A percentile compares a stretch with the other conserved stretches of the same genome.
Evolutionary conservation across 2,888 invertebrate genomes (phyloP).

Genomic region (Pterobdella sp.): DNA sequence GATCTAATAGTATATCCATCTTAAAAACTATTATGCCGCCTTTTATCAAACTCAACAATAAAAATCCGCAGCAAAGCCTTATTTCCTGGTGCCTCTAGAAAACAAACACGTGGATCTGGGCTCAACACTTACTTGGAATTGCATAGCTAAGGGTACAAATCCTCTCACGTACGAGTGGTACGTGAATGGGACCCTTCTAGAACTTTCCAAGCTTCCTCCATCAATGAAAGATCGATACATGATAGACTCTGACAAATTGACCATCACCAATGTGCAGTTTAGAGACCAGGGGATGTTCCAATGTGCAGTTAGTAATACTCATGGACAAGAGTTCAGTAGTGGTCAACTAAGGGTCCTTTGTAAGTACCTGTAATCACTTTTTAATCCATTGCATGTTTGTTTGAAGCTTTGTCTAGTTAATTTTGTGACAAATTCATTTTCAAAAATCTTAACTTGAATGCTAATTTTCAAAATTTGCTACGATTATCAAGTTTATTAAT

Average conservation of each 20-base stretch:
- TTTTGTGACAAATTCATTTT: too few species aligned
- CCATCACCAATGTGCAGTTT: conserved; percentile 39
- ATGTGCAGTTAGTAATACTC: conserved; percentile 77
- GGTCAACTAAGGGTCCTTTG: conserved; percentile 80
- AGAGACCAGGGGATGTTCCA: conserved; percentile 89
- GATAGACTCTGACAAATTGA: conserved; percentile 35
- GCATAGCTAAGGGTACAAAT: conserved; percentile 44
- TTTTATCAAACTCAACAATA: neutral
- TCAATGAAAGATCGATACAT: conserved; percentile 28
- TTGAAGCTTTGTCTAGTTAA: too few species aligned
- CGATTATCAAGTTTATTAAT: too few species aligned
- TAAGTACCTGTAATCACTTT: conserved; percentile 48
- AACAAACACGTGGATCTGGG: conserved; percentile 45
- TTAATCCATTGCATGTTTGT: neutral
- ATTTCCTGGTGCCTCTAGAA: conserved; percentile 43
- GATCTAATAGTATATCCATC: neutral
- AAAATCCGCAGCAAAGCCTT: conserved; percentile 43
- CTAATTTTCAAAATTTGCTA: too few species aligned
- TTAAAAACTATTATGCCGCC: too few species aligned
- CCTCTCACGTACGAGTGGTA: conserved; percentile 43
- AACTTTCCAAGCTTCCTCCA: conserved; percentile 2
- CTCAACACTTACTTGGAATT: conserved; percentile 44
- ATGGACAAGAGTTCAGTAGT: conserved; percentile 72
- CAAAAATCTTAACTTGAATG: too few species aligned
- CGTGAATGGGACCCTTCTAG: conserved; percentile 38